phyloP scores from a whole-genome alignment of 92 coral and sea anemone genomes.

The Phenganax marumi region DNA sequence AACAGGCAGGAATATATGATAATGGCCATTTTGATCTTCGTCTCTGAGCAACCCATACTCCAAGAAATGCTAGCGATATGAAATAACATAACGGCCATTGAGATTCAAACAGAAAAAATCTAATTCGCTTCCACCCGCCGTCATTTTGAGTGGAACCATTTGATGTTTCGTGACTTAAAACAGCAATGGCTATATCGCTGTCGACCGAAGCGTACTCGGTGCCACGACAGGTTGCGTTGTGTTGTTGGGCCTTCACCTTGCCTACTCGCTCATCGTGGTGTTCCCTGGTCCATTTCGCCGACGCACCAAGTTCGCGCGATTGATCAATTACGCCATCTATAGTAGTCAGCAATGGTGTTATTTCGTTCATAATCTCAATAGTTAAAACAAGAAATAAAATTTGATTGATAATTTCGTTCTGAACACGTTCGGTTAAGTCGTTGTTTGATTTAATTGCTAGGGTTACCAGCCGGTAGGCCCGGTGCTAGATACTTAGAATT shows the following conservation, averaged over 20 bases:
- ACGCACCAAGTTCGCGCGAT: background rate
- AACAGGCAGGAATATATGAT: constrained; percentile 44
- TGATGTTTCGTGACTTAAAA: background rate
- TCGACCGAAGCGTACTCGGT: background rate
- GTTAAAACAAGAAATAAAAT: too few species aligned
- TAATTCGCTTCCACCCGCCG: background rate
- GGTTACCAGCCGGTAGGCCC: too few species aligned
- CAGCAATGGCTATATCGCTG: background rate
- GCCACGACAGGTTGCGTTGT: background rate
- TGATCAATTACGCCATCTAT: background rate
- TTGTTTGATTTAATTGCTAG: too few species aligned
- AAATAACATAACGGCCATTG: constrained; percentile 57
- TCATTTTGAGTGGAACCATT: background rate
- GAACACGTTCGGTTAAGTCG: too few species aligned
- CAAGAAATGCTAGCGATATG: constrained; percentile 49
- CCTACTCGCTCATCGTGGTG: background rate
- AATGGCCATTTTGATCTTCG: constrained; percentile 58
- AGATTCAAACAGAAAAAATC: constrained; percentile 29
- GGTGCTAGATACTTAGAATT: too few species aligned
- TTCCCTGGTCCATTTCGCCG: background rate
- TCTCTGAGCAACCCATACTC: constrained; percentile 57
- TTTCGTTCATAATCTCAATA: constrained; percentile 11
- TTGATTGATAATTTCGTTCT: too few species aligned
- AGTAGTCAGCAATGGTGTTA: constrained; percentile 18
- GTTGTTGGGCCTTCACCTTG: background rate